phyloP scores from a whole-genome alignment of 2,888 invertebrate genomes.

The Leptogaster cylindrica region DNA sequence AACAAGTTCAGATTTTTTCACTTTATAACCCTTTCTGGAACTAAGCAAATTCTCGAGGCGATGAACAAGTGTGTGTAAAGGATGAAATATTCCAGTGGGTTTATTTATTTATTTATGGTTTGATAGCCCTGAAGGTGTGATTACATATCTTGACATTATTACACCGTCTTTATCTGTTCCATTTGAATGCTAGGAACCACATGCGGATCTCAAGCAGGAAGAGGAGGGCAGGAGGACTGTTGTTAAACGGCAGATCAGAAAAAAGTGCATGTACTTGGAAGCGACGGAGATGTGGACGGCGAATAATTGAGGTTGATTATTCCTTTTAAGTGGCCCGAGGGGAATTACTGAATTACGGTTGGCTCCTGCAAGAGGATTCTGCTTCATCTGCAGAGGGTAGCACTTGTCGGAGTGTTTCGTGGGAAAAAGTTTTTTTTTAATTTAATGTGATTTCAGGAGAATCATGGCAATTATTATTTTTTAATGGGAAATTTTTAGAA shows the following conservation, averaged over 20 bases:
- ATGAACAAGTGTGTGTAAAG: constrained; percentile 12
- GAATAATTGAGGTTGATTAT: constrained; percentile 22
- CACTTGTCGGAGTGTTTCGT: constrained; percentile 9
- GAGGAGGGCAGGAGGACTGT: background rate
- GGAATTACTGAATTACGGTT: constrained; percentile 21
- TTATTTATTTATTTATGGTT: constrained; percentile 35
- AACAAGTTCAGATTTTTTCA: constrained; percentile 29
- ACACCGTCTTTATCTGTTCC: background rate
- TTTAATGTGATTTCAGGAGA: background rate
- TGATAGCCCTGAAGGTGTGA: constrained; percentile 10
- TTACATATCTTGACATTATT: constrained; percentile 27
- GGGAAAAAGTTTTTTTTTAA: background rate
- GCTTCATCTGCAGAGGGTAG: background rate
- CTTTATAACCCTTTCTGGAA: background rate
- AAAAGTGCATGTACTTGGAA: background rate
- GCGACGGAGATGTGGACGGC: background rate
- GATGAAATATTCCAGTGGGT: too few relatives aligned
- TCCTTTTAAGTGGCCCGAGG: constrained; percentile 14
- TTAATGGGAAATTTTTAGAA: too few relatives aligned
- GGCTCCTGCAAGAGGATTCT: constrained; percentile 1
- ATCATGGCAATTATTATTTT: too few relatives aligned
- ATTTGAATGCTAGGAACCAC: constrained; percentile 14
- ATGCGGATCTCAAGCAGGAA: background rate
- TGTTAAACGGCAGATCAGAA: background rate
- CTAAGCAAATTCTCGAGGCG: background rate